A percentile compares a stretch with the other conserved stretches of the same genome.
phyloP scores from a whole-genome alignment of 2,888 invertebrate species.

The Frankliniella fusca region DNA sequence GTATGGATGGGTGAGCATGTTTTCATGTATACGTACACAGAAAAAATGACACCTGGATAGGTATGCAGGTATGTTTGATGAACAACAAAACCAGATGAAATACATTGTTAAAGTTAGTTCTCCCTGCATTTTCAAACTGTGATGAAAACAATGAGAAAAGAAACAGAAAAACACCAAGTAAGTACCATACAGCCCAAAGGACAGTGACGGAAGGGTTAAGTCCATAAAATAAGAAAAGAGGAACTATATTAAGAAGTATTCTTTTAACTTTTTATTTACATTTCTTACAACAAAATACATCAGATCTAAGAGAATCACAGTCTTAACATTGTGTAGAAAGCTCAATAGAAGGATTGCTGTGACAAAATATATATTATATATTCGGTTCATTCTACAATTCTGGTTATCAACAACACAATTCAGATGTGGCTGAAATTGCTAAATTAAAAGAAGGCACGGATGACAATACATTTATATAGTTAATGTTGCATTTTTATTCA shows the following conservation, averaged over 20 bases:
- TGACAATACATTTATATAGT: too few relatives aligned
- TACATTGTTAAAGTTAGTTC: slow-evolving; percentile 14
- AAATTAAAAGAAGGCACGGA: too few relatives aligned
- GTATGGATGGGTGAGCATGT: too few relatives aligned
- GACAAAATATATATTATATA: too few relatives aligned
- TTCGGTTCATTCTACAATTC: too few relatives aligned
- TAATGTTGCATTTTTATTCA: too few relatives aligned
- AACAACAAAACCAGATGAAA: slow-evolving; percentile 9
- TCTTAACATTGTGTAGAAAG: too few relatives aligned
- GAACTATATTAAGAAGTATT: background rate
- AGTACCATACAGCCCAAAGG: background rate
- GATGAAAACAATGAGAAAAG: slow-evolving; percentile 31
- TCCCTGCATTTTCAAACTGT: slow-evolving; percentile 29
- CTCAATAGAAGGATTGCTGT: too few relatives aligned
- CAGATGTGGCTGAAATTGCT: too few relatives aligned
- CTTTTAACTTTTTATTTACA: background rate
- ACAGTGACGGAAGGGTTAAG: slow-evolving; percentile 27
- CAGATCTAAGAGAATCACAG: too few relatives aligned
- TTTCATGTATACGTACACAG: background rate
- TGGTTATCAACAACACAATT: too few relatives aligned
- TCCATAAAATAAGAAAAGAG: slow-evolving; percentile 4
- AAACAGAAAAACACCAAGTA: slow-evolving; percentile 11
- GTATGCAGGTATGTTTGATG: background rate
- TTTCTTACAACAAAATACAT: too few relatives aligned
- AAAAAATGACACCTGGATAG: background rate